Base-by-base conservation (phyloP, 2,797 vertebrate genomes). In the Hybognathus amarus region DNA sequence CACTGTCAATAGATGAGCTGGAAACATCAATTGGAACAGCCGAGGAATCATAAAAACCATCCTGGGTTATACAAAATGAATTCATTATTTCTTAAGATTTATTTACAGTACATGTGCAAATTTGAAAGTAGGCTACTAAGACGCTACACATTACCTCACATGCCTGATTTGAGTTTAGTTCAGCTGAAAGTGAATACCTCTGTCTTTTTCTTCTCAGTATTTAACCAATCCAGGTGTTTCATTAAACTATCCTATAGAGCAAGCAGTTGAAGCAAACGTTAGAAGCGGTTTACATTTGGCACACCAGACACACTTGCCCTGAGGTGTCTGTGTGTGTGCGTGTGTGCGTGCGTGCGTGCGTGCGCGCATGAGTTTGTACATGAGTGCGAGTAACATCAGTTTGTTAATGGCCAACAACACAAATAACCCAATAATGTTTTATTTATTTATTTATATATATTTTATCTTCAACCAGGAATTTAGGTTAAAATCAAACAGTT, bases 191-290 rank as follows among this genome's bases (percentile, higher is more conserved):
- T 17, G 17, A 40, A 13, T 67, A n/a, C 52, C 36, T 88, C 61
- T 13, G 80, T 45, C 24, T 63, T 75, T 50, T 76, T 61, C 1
- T 76, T 71, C 47, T 87, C 83, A 18, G 54, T n/a, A 56, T 74
- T 70, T 63, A 85, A 54, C 47, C 77, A 69, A 3, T 80, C 64
- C 56, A 83, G 30, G 70, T 40, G 86, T 36, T 70, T 85, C 3
- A 47, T 52, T 20, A 88, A 42, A 59, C 0, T 38, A 20, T 68
- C 68, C 78, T 80, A 33, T 66, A 38, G 18, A 42, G 42, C n/a
- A 24, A 52, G n/a, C 9, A 42, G 10, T 30, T 27, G 6, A 42
- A 20, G n/a, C 40, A 17, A 76, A 61, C 12, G 24, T 63, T 30
- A 77, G n/a, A 63, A 75, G 15, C 5, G 2, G 8, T 17, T 27